These are phyloP conservation scores for Arctopsyche grandis DNA, from an alignment of 1,140 invertebrate genomes.

Conservation along the genomic window DNA sequence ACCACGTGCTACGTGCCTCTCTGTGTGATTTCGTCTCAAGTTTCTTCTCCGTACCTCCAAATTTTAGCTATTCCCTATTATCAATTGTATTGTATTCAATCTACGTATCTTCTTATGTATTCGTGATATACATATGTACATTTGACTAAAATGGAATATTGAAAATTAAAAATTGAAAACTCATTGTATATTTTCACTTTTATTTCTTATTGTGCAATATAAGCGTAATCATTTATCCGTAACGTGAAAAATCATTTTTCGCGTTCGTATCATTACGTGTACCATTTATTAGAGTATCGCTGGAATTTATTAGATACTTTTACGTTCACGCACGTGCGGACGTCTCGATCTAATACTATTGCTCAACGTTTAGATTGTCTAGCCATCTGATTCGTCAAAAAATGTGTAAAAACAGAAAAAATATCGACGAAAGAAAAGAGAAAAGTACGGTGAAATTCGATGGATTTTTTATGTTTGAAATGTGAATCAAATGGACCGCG, in stretches of 20 bases:
- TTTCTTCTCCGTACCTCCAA: too few relatives aligned
- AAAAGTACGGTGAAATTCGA: background rate
- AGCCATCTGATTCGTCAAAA: background rate
- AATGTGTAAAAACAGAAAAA: too few relatives aligned
- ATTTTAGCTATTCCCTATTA: too few relatives aligned
- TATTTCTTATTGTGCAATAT: background rate
- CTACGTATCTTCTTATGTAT: too few relatives aligned
- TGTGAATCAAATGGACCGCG: background rate
- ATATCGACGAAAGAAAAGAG: background rate
- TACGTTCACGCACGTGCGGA: constrained; percentile 9
- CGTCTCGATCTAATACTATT: background rate
- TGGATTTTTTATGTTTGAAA: background rate
- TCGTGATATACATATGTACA: too few relatives aligned
- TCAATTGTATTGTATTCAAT: too few relatives aligned
- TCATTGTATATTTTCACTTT: background rate
- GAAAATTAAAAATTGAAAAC: too few relatives aligned
- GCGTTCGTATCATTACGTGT: background rate
- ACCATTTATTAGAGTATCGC: too few relatives aligned
- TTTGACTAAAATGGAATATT: too few relatives aligned
- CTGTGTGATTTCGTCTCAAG: too few relatives aligned
- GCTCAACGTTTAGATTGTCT: background rate
- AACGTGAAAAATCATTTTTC: background rate
- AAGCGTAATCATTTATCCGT: background rate
- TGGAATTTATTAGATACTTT: background rate
- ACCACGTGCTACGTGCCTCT: too few relatives aligned